Evolutionary conservation across 2,888 invertebrate species (phyloP).

Genomic region (Laothoe populi): DNA sequence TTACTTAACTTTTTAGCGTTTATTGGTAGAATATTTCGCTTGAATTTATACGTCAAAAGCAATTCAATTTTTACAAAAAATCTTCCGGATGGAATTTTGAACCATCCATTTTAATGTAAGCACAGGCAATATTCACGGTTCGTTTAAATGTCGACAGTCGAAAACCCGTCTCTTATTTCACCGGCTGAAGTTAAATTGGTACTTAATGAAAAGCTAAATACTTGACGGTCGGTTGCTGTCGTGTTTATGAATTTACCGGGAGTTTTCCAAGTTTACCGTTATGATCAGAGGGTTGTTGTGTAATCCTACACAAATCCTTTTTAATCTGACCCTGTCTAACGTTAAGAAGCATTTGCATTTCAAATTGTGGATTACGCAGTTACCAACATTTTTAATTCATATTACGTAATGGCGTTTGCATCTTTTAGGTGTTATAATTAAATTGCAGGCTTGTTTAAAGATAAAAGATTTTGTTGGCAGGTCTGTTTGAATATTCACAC

Average conservation of each 20-base stretch:
- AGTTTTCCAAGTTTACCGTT: conserved; percentile 49
- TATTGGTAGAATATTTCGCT: no score
- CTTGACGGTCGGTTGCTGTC: conserved; percentile 13
- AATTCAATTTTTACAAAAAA: not conserved
- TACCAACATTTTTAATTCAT: conserved; percentile 40
- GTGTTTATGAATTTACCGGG: conserved; percentile 32
- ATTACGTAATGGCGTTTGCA: conserved; percentile 25
- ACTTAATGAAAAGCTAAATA: conserved; percentile 25
- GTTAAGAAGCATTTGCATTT: conserved; percentile 48
- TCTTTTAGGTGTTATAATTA: conserved; percentile 10
- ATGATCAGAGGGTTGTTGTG: conserved; percentile 46
- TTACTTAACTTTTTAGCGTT: no score
- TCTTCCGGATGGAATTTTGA: not conserved
- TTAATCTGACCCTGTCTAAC: conserved; percentile 49
- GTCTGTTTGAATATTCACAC: conserved; percentile 91
- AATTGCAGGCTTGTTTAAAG: conserved; percentile 3
- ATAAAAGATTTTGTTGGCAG: conserved; percentile 60
- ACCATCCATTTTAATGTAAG: not conserved
- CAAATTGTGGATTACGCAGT: conserved; percentile 47
- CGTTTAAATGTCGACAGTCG: not conserved
- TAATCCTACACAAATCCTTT: conserved; percentile 52
- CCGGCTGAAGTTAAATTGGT: conserved; percentile 27
- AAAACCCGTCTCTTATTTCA: conserved; percentile 11
- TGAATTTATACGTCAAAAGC: no score
- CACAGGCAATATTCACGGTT: not conserved